These are phyloP conservation scores for Caenorhabditis panamensis DNA, from an alignment of 2,888 invertebrate species.

Conservation along the genomic window DNA sequence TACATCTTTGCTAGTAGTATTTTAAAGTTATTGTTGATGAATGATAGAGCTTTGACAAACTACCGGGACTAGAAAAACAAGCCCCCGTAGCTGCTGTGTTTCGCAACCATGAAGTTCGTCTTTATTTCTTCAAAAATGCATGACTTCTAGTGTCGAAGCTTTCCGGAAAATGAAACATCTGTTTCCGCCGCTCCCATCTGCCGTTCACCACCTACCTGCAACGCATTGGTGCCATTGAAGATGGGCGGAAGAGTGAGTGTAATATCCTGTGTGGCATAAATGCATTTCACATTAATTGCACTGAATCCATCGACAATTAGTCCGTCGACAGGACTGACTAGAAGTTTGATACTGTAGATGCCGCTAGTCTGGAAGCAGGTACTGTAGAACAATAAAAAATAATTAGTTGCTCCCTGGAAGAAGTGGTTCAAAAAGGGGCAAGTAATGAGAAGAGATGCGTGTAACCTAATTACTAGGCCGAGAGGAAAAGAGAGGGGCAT, in stretches of 20 bases:
- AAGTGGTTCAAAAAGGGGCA: constrained; percentile 3
- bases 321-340: constrained; percentile 74
- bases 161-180: constrained; percentile 5
- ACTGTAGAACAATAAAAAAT: not conserved
- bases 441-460: constrained; percentile 55
- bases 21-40: too few species aligned
- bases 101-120: not conserved
- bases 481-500: constrained; percentile 30
- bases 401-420: not conserved
- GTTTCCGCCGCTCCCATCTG: not conserved
- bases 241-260: constrained; percentile 76
- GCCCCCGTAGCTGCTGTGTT: too few species aligned
- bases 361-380: constrained; percentile 61
- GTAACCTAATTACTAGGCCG: constrained; percentile 55
- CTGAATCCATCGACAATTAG: constrained; percentile 77
- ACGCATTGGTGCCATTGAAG: constrained; percentile 68
- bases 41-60: too few species aligned
- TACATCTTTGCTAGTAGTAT: too few species aligned
- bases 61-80: too few species aligned
- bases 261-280: constrained; percentile 76
- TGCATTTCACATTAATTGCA: constrained; percentile 72
- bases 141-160: too few species aligned
- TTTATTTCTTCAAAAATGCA: too few species aligned
- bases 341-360: constrained; percentile 70
- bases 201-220: constrained; percentile 50